phyloP scores from a whole-genome alignment of 2,113 vertebrate genomes.

The Talpa occidentalis region DNA sequence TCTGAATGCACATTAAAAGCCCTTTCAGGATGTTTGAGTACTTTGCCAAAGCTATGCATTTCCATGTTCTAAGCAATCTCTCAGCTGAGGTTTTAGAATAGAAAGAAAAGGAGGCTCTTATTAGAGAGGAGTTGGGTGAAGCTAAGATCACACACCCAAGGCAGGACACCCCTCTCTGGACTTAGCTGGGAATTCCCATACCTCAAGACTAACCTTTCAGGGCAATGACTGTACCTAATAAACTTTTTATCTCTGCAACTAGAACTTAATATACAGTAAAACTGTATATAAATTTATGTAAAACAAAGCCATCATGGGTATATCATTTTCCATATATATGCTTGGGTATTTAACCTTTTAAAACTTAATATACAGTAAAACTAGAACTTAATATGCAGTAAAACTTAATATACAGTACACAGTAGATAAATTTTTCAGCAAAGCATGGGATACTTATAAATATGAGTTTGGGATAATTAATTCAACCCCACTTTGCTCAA shows the following conservation, averaged over 20 bases:
- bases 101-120: neutral
- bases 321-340: constrained; percentile 14
- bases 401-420: neutral
- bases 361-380: too few species aligned
- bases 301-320: constrained; percentile 57
- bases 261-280: too few species aligned
- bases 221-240: neutral
- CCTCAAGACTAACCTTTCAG: neutral
- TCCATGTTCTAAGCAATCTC: constrained; percentile 7
- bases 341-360: constrained; percentile 68
- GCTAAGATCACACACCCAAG: neutral
- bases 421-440: neutral
- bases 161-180: neutral
- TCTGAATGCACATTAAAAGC: neutral
- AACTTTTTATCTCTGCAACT: neutral
- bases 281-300: constrained; percentile 67
- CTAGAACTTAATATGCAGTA: too few species aligned
- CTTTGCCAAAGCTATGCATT: neutral
- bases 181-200: neutral
- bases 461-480: neutral
- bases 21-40: neutral
- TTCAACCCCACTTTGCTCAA: neutral
- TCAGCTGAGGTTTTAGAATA: neutral
- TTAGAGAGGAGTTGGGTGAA: neutral
- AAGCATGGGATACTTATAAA: neutral